phyloP scores from a whole-genome alignment of 2,888 invertebrate species.

The Parnassius apollo region DNA sequence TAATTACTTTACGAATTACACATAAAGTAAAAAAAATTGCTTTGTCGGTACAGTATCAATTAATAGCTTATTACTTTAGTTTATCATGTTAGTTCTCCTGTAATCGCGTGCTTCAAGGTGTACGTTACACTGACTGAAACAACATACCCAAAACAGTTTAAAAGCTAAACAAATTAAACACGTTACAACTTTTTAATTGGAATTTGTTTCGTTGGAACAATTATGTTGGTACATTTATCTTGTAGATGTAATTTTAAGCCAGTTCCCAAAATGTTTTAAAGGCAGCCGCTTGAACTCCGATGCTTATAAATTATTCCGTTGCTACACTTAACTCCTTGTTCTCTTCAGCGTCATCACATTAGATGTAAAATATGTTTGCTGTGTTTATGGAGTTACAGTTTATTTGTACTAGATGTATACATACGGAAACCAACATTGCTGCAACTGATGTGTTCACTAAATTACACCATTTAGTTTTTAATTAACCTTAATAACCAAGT shows the following conservation, averaged over 20 bases:
- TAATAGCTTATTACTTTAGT: no score
- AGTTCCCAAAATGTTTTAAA: slow-evolving; percentile 10
- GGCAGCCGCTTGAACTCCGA: slow-evolving; percentile 8
- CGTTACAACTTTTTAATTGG: slow-evolving; percentile 16
- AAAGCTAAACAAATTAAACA: slow-evolving; percentile 1
- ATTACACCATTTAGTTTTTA: no score
- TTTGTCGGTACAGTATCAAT: no score
- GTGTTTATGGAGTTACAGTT: neutral
- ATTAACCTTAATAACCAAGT: no score
- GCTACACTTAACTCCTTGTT: slow-evolving; percentile 4
- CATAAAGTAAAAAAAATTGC: no score
- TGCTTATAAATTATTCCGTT: slow-evolving; percentile 15
- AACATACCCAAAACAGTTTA: neutral
- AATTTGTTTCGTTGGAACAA: slow-evolving; percentile 9
- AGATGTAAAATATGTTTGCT: neutral
- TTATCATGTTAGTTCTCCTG: no score
- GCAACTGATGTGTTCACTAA: no score
- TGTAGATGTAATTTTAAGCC: slow-evolving; percentile 17
- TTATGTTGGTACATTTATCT: slow-evolving; percentile 14
- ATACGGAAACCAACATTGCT: no score
- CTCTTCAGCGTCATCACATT: neutral
- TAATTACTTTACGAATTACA: no score
- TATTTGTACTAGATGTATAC: no score
- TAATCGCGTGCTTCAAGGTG: no score
- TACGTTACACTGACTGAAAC: no score